Percentiles rank a stretch among this genome's conserved stretches.
These are phyloP conservation scores for Drosophila stalkeri DNA, from an alignment of 2,888 invertebrate genomes.

Conservation along the genomic window DNA sequence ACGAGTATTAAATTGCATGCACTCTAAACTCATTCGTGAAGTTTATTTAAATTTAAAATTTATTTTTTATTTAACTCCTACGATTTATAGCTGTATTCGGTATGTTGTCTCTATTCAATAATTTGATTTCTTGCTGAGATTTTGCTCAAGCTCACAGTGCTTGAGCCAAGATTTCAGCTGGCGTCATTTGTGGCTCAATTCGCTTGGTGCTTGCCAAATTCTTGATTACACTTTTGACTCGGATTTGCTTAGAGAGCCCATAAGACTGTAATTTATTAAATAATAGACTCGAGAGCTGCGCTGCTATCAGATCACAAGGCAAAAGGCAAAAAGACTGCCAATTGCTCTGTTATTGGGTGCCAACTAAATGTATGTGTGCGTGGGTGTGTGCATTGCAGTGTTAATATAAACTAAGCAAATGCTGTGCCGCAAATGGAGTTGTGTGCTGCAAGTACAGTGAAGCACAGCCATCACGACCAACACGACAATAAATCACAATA, in stretches of 20 bases:
- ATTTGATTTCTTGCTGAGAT: not conserved
- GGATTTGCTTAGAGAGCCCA: not conserved
- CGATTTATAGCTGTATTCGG: too few species aligned
- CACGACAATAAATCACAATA: slow-evolving; percentile 39
- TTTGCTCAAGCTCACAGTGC: not conserved
- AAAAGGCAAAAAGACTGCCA: slow-evolving; percentile 4
- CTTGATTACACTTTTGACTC: slow-evolving; percentile 16
- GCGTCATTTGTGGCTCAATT: not conserved
- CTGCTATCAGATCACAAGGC: not conserved
- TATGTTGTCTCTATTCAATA: not conserved
- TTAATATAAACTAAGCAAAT: slow-evolving; percentile 37
- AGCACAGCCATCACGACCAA: slow-evolving; percentile 53
- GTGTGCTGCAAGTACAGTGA: slow-evolving; percentile 50
- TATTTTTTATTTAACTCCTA: too few species aligned
- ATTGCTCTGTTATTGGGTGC: slow-evolving; percentile 13
- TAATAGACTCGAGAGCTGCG: slow-evolving; percentile 18
- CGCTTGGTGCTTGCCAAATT: slow-evolving; percentile 11
- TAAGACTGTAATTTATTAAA: slow-evolving; percentile 22
- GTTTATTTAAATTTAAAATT: not conserved
- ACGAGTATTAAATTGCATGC: not conserved
- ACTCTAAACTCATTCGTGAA: not conserved
- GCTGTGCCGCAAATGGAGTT: slow-evolving; percentile 56
- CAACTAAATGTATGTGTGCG: slow-evolving; percentile 11
- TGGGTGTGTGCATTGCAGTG: slow-evolving; percentile 44
- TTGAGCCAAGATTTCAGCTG: not conserved